Conservation (phyloP, 2,888 invertebrate species). For the Xanthia icteritia region DNA sequence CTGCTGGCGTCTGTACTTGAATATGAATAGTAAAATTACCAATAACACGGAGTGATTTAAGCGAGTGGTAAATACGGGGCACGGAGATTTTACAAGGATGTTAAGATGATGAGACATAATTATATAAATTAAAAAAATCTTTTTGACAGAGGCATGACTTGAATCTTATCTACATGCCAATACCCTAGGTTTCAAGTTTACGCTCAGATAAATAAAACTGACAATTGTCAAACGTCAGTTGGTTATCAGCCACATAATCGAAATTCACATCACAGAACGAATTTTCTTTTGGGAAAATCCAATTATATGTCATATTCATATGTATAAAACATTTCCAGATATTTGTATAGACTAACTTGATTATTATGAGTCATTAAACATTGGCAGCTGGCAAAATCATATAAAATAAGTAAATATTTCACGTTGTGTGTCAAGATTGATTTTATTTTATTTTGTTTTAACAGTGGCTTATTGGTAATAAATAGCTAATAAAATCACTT, state of each 20-base stretch:
- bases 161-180: constrained; percentile 8
- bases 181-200: constrained; percentile 31
- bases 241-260: constrained; percentile 70
- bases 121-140: no score
- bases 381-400: constrained; percentile 73
- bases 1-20: no score
- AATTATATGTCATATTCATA: constrained; percentile 54
- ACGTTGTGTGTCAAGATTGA: constrained; percentile 86
- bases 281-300: constrained; percentile 73
- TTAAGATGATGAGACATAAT: not conserved
- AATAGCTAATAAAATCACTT: constrained; percentile 86
- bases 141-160: no score
- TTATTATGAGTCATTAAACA: constrained; percentile 65
- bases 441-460: constrained; percentile 87
- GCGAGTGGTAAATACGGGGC: no score
- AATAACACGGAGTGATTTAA: no score
- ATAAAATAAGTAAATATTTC: constrained; percentile 84
- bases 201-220: constrained; percentile 18
- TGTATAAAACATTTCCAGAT: constrained; percentile 47
- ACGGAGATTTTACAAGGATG: no score
- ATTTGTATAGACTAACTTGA: constrained; percentile 49
- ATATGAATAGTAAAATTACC: no score
- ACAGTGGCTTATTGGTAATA: constrained; percentile 88
- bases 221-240: constrained; percentile 56
- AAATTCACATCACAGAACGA: constrained; percentile 59